Conservation (phyloP, 2,113 vertebrate species). For the Phylloscopus trochiloides region DNA sequence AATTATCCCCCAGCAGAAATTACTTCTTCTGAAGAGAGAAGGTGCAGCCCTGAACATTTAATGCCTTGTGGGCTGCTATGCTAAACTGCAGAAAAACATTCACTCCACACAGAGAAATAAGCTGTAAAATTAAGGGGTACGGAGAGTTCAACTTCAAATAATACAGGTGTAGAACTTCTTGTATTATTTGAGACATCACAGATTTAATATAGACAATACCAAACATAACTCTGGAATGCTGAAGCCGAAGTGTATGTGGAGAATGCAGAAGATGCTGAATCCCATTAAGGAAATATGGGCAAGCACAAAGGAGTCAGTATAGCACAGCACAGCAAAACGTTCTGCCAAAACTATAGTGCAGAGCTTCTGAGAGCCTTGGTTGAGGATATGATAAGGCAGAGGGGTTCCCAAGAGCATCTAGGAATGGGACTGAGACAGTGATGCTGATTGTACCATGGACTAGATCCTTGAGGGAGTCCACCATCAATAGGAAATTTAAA, state of each 20-base stretch:
- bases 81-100: not conserved
- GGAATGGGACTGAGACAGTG: not conserved
- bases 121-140: not conserved
- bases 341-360: not conserved
- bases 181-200: not conserved
- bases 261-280: not conserved
- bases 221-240: not conserved
- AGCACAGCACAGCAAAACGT: not conserved
- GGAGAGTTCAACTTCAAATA: not conserved
- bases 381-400: not conserved
- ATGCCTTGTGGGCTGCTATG: not conserved
- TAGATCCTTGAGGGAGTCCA: not conserved
- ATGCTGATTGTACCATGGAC: not conserved
- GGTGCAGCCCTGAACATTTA: not conserved
- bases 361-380: not conserved
- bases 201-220: not conserved
- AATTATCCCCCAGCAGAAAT: not conserved
- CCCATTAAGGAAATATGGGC: not conserved
- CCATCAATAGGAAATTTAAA: not conserved
- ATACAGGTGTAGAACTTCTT: not conserved
- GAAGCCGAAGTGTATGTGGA: not conserved
- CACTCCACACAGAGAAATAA: not conserved
- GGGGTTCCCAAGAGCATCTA: not conserved
- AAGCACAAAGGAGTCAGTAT: not conserved
- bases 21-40: not conserved